Percentiles rank a stretch among this genome's conserved stretches.
These are phyloP conservation scores for Uloborus plumipes DNA, from an alignment of 2,888 invertebrate species.

Conservation along the genomic window DNA sequence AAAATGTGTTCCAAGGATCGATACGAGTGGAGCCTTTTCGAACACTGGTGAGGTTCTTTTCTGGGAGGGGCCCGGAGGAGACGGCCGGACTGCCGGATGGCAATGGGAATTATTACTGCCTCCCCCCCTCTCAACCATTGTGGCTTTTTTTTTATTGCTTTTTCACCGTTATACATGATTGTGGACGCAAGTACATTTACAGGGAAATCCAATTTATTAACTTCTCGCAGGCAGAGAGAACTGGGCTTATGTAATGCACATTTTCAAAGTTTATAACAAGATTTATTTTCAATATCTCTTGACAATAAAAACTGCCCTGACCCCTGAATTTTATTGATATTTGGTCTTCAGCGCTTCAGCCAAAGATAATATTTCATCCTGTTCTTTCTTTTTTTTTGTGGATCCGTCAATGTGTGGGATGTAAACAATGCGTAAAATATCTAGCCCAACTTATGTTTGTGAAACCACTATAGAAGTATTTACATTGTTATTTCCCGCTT, in stretches of 20 bases:
- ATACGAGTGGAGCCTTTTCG: slow-evolving; percentile 15
- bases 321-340: not conserved
- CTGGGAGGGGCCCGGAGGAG: slow-evolving; percentile 4
- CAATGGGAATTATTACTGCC: too few relatives aligned
- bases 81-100: too few relatives aligned
- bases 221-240: not conserved
- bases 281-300: not conserved
- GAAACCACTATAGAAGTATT: too few relatives aligned
- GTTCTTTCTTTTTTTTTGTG: too few relatives aligned
- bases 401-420: not conserved
- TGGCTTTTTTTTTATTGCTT: too few relatives aligned
- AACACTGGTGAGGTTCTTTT: too few relatives aligned
- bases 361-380: not conserved
- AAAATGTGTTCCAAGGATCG: slow-evolving; percentile 19
- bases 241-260: too few relatives aligned
- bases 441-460: too few relatives aligned
- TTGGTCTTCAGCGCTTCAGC: not conserved
- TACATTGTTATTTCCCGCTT: too few relatives aligned
- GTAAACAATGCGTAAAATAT: too few relatives aligned
- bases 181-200: not conserved
- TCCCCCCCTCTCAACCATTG: too few relatives aligned
- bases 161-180: not conserved
- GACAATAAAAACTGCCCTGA: not conserved
- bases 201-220: slow-evolving; percentile 10
- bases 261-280: too few relatives aligned